Conservation (phyloP, 1,140 invertebrate genomes). For the Drosophila asahinai region DNA sequence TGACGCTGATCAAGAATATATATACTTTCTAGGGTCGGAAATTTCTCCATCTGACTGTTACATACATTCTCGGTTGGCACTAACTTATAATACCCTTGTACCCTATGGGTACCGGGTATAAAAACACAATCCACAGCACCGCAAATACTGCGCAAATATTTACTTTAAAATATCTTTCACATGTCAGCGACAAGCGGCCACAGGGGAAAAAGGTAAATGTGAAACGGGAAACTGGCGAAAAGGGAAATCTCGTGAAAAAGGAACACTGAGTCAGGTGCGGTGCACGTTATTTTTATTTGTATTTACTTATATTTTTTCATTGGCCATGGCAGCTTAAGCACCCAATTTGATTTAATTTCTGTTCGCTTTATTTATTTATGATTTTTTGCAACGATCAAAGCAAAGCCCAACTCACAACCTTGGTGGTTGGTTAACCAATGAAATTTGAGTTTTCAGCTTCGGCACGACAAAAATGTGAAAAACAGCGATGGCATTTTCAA, state of each 20-base stretch:
- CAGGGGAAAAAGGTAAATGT: conserved; percentile 29
- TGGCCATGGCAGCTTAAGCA: conserved; percentile 50
- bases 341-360: conserved; percentile 70
- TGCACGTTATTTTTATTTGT: conserved; percentile 45
- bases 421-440: conserved; percentile 32
- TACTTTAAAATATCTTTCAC: conserved; percentile 68
- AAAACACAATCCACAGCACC: conserved; percentile 50
- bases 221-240: conserved; percentile 11
- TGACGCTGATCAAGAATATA: too few relatives aligned
- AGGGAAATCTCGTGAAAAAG: conserved; percentile 17
- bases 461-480: not conserved
- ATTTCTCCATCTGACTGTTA: too few relatives aligned
- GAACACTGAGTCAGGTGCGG: conserved; percentile 50
- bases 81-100: too few relatives aligned
- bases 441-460: conserved; percentile 41
- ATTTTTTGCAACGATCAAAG: conserved; percentile 56
- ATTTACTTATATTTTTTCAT: conserved; percentile 10
- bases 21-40: too few relatives aligned
- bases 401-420: conserved; percentile 28
- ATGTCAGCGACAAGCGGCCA: conserved; percentile 66
- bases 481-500: conserved; percentile 13
- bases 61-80: too few relatives aligned
- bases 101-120: not conserved
- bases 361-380: conserved; percentile 64
- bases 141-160: conserved; percentile 65